Percentiles rank a stretch among this genome's conserved stretches.
These are phyloP conservation scores for Drosophila subquinaria DNA, from an alignment of 2,888 invertebrate species.

Conservation along the genomic window DNA sequence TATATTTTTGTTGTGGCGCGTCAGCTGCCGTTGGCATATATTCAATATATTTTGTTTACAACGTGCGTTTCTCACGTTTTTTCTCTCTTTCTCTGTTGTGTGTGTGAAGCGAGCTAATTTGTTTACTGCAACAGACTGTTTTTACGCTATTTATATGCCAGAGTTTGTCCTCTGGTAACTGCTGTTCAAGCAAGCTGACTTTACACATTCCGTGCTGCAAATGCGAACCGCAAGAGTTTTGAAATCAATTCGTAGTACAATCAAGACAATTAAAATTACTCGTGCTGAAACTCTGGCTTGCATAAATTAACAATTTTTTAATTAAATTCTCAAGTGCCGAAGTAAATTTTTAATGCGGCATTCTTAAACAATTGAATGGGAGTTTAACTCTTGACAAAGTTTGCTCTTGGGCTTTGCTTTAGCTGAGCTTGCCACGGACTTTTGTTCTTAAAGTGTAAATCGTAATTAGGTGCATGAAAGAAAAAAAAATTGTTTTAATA, in stretches of 20 bases:
- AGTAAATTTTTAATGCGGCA: slow-evolving; percentile 49
- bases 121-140: slow-evolving; percentile 66
- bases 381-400: background rate
- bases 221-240: slow-evolving; percentile 39
- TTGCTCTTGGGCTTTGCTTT: background rate
- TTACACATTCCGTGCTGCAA: slow-evolving; percentile 31
- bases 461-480: slow-evolving; percentile 6
- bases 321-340: slow-evolving; percentile 61
- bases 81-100: slow-evolving; percentile 4
- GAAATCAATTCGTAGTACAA: slow-evolving; percentile 15
- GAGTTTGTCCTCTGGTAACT: slow-evolving; percentile 33
- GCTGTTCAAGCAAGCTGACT: slow-evolving; percentile 8
- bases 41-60: slow-evolving; percentile 72
- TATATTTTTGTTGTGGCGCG: slow-evolving; percentile 46
- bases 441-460: slow-evolving; percentile 10
- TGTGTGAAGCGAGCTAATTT: slow-evolving; percentile 74
- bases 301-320: slow-evolving; percentile 70
- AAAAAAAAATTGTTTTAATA: background rate
- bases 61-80: slow-evolving; percentile 25
- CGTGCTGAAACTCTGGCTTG: slow-evolving; percentile 20
- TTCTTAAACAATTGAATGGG: slow-evolving; percentile 48
- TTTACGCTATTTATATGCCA: slow-evolving; percentile 41
- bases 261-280: slow-evolving; percentile 23
- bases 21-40: slow-evolving; percentile 79
- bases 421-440: slow-evolving; percentile 7